Base-by-base conservation (phyloP, 2,113 vertebrate genomes). In the Thinocorus orbignyianus region DNA sequence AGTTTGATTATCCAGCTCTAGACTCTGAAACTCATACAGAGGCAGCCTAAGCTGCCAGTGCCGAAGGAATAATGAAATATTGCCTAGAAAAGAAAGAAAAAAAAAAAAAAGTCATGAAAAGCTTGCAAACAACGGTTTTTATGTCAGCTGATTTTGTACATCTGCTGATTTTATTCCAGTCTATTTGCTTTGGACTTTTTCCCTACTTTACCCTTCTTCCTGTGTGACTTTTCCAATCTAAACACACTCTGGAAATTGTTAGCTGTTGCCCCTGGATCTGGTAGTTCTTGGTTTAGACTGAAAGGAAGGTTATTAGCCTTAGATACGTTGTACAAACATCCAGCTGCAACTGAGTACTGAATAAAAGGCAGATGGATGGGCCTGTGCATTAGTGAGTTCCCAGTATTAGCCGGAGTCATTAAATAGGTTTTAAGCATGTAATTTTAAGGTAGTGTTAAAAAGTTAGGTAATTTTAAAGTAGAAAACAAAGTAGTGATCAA, bases 171-270 rank as follows among this genome's bases (percentile, higher is more conserved):
- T 86, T 71, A 52, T 86, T 93, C 68, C 30, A 74, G 26, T 78
- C 5, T 92, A 61, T 86, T 96, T 92, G 33, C 61, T 94, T 94
- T 96, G 95, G 86, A 81, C 19, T 44, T 84, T 57, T 83, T 51
- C 57, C 72, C 48, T 81, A 15, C 58, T 96, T 85, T 92, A 90
- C 69, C 80, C 76, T 88, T 91, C 95, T 88, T 90, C 88, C 95
- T 84, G 48, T 92, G 86, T 86, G 39, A 83, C 65, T 92, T 88
- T 24, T 86, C 92, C 88, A 96, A 84, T 68, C 82, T 80, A 96
- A 96, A 94, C 79, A 92, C 4, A 37, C 57, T 88, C 72, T 96
- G 88, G 88, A 95, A 95, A 86, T 92, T 78, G 82, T 93, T 95
- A 81, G 64, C 61, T 88, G 52, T 86, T 95, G 39, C 76, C 80